Base-by-base conservation (phyloP, 2,113 vertebrate species). In the Laticauda laticaudata region DNA sequence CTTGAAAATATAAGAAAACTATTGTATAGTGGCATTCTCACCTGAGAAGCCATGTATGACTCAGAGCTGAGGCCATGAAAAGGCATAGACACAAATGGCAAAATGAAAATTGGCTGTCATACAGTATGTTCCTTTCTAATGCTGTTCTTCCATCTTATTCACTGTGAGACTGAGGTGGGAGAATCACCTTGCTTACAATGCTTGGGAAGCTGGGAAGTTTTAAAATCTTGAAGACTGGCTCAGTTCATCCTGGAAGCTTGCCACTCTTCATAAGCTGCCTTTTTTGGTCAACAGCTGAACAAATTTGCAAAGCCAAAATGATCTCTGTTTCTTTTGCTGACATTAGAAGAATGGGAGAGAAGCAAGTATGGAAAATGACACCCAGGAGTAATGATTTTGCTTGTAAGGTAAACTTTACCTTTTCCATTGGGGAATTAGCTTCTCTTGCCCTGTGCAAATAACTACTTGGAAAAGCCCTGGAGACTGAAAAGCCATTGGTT, bases 311-410 rank as follows among this genome's bases (percentile, higher is more conserved):
- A 61, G 34, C 75, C 61, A 86, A 95, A 45, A 69, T 54, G 64
- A 90, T 86, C 54, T 10, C 89, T 61, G 0, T 45, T 95, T 86
- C 85, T 93, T 14, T 87, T 95, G 94, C 91, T 94, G 95, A 95
- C 45, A 90, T 59, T 91, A 34, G 54, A 92, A 0, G 0, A 87
- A 97, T 85, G 45, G 69, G 94, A 86, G 55, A 92, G 92, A 91
- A 0, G 45, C 51, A 88, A 92, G 91, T 93, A 94, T 86, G 91
- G 87, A 23, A 90, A 64, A 87, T 94, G 93, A 91, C 5, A 8
- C 94, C 92, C 53, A 93, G 91, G 92, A 93, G 94, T 93, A 91
- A 92, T 95, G 95, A 93, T 93, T 96, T 96, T 96, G 81, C 92
- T 95, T 51, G 92, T 90, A 91, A 92, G 90, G 93, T 93, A 94